Base-by-base conservation (phyloP, 1,140 invertebrate genomes). In the Cotesia vestalis region DNA sequence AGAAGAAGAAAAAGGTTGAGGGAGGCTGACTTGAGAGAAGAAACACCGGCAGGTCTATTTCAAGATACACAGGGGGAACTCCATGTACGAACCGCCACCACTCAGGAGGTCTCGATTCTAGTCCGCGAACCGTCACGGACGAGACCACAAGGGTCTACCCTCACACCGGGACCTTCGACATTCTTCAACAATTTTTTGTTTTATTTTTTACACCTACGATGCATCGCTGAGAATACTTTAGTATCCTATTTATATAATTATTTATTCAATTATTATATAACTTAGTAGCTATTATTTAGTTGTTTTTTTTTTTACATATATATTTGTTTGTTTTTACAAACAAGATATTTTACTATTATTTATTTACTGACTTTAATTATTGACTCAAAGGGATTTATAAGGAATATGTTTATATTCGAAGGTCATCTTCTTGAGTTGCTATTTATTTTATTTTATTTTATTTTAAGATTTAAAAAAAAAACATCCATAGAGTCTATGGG, bases 21-120 rank as follows among this genome's bases (percentile, higher is more conserved):
- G 69, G 69, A 76, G 67, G 71, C 77, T 74, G 77, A 78, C 27
- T 27, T 27, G 73, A 77, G 73, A 11, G 11, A 55, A 20, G 27
- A 12, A 46, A 57, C 4, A 55, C 14, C 9, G 27, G 12, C 9
- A 57, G 81, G 81, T 84, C 83, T 84, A 84, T 84, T 84, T 84
- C 83, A 84, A 76, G 79, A 78, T 76, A 76, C 77, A 77, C 75
- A 66, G 78, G 63, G 76, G 77, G 74, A 82, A 79, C 76, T 79
- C 78, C 78, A 78, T 77, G 81, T 78, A 78, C 77, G 76, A 64
- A 73, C 17, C 61, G 36, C 60, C 67, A 63, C 67, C 38, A 38
- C 35, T n/a, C 9, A 27, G 57, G 11, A 61, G 66, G 20, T 72
- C 74, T 72, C 35, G 57, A 64, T 55, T 69, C 66, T 60, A 70